Base-by-base conservation (phyloP, 2,797 vertebrate genomes). In the Hyperoplus lanceolatus region DNA sequence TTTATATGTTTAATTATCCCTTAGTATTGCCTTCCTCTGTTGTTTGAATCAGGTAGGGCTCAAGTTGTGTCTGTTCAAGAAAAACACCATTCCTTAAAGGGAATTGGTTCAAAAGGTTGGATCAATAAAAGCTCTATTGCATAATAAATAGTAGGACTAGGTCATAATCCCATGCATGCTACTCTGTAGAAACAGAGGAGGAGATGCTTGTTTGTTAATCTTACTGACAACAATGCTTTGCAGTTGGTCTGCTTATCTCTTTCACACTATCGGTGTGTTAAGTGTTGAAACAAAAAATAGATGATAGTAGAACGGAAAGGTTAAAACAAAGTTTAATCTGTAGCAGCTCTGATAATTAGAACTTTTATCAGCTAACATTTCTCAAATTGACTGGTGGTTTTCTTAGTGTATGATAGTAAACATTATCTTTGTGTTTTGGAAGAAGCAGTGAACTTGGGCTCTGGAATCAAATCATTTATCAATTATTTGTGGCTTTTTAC, bases 131-230 rank as follows among this genome's bases (percentile, higher is more conserved):
- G 60, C 67, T 86, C 59, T 49, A 65, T 70, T 82, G 77, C 77
- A 89, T 89, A 83, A 83, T 70, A 65, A 75, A 65, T 80, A 76
- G 78, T 76, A 60, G 60, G 21, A 61, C 15, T 48, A 9, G 53
- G 69, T 78, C 68, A 46, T 87, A 87, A 90, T 90, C 90, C 77
- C n/a, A 16, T 15, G 55, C 74, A 50, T 3, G 0, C 65, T 50
- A 15, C 58, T 64, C 41, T 53, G 53, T 58, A 51, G 87, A 81
- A 81, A 89, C 68, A 58, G 67, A 80, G 64, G 68, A 74, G 2
- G 11, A 70, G 51, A 66, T 57, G 64, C 39, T 72, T 83, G 74
- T 81, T 76, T 75, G 60, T 81, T 80, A 70, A 53, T 82, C 61
- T 70, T 53, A 50, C 57, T 8, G 11, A 29, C 56, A 49, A 42